Base-by-base conservation (phyloP, 2,888 invertebrate genomes). In the Ophion slaviceki region DNA sequence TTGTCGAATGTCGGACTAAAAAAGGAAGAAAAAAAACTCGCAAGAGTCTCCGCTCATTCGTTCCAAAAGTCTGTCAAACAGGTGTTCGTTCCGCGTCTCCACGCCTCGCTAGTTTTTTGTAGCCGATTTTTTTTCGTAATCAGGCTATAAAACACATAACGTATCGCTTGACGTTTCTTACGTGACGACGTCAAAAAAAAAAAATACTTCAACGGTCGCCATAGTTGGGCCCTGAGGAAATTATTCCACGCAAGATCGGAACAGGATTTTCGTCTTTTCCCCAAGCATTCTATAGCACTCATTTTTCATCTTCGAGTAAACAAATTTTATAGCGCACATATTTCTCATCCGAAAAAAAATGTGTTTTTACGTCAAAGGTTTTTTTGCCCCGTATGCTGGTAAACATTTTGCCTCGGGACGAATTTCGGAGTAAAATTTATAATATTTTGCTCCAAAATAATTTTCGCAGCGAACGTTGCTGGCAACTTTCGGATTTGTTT, bases 1-100 rank as follows among this genome's bases (percentile, higher is more conserved):
- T 76, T 76, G 62, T 76, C 57, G 53, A 82, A 70, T 76, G 68
- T n/a, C 28, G 4, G 40, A 61, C 36, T 40, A 14, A 66, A 3
- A 32, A 20, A 36, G 17, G 36, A 20, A 28, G 61, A 36, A 20
- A 64, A 61, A 20, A 14, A 57, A 57, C 40, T 40, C 5, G 40
- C 40, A 40, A 6, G 40, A 7, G 7, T 40, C 6, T 7, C 17
- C 5, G 17, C 53, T 53, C 53, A 4, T 53, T 53, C 14, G 53
- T 53, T 53, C 53, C 61, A 61, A 61, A 61, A 24, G 64, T 64
- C 64, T 75, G 24, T 6, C 28, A 7, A 75, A 74, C 77, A 67
- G 67, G 67, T 77, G 77, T 67, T 77, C 86, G 8, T 20, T 24
- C 24, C 61, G 61, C 20, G 8, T 20, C 53, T 14, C 5, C 53